phyloP scores from a whole-genome alignment of 2,888 invertebrate species.

The Drosophila kuntzei region DNA sequence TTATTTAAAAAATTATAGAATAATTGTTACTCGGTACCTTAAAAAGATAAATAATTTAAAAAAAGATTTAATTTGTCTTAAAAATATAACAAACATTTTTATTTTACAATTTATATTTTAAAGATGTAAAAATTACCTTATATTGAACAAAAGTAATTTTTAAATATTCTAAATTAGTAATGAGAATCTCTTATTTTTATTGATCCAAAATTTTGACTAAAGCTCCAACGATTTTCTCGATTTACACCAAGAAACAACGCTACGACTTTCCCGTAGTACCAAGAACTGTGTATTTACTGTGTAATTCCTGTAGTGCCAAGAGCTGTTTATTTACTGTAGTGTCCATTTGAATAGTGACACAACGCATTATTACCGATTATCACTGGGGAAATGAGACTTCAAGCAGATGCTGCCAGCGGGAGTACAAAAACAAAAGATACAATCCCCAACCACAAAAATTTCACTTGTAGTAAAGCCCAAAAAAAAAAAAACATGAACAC shows the following conservation, averaged over 20 bases:
- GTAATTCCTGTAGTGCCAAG: conserved; percentile 5
- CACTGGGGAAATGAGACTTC: conserved; percentile 61
- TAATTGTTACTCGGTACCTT: too few species aligned
- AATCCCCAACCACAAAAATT: conserved; percentile 6
- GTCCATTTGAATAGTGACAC: conserved; percentile 69
- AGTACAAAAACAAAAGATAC: conserved; percentile 38
- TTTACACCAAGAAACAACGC: neutral
- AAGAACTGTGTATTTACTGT: conserved; percentile 63
- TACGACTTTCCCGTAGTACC: neutral
- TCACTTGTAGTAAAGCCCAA: conserved; percentile 29
- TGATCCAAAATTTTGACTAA: too few species aligned
- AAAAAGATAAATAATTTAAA: too few species aligned
- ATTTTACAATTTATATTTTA: too few species aligned
- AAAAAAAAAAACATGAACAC: conserved; percentile 40
- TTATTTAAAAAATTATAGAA: too few species aligned
- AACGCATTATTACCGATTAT: conserved; percentile 76
- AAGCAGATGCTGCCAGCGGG: conserved; percentile 67
- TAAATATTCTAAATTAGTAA: too few species aligned
- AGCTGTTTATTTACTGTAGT: conserved; percentile 64
- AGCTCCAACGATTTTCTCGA: too few species aligned
- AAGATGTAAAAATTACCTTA: too few species aligned
- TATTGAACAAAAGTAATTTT: too few species aligned
- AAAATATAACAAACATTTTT: too few species aligned
- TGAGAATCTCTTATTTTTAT: too few species aligned
- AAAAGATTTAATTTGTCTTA: too few species aligned